phyloP scores from a whole-genome alignment of 2,888 invertebrate species.

The Thumatha senex region DNA sequence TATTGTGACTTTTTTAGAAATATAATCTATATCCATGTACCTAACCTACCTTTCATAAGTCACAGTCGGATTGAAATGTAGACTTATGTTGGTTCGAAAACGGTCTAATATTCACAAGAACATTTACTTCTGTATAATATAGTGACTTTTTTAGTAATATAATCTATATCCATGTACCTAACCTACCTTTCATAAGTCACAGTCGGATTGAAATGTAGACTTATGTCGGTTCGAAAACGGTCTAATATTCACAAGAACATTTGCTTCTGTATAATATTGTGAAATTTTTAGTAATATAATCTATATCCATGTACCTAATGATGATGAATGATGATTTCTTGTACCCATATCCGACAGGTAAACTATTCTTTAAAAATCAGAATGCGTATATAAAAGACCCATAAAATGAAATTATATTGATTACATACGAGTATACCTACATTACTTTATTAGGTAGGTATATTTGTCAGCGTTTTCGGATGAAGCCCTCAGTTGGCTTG shows the following conservation, averaged over 20 bases:
- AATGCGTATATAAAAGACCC: too few species aligned
- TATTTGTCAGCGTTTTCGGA: too few species aligned
- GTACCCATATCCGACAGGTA: too few species aligned
- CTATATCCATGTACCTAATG: slow-evolving; percentile 6
- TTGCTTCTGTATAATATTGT: not conserved
- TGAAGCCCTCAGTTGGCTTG: too few species aligned
- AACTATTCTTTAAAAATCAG: too few species aligned
- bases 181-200: slow-evolving; percentile 53
- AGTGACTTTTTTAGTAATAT: not conserved
- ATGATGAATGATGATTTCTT: too few species aligned
- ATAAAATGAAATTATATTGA: too few species aligned
- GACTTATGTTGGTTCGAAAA: slow-evolving; percentile 30
- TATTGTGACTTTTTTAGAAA: not conserved
- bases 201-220: slow-evolving; percentile 40
- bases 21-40: not conserved
- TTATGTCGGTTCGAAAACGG: slow-evolving; percentile 28
- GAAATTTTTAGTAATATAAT: not conserved
- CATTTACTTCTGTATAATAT: slow-evolving; percentile 3
- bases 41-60: slow-evolving; percentile 53
- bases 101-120: slow-evolving; percentile 29
- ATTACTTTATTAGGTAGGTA: too few species aligned
- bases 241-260: slow-evolving; percentile 28
- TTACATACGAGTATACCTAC: too few species aligned
- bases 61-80: slow-evolving; percentile 43
- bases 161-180: not conserved